Conservation (phyloP, 1,140 invertebrate species). For the Portunus trituberculatus region DNA sequence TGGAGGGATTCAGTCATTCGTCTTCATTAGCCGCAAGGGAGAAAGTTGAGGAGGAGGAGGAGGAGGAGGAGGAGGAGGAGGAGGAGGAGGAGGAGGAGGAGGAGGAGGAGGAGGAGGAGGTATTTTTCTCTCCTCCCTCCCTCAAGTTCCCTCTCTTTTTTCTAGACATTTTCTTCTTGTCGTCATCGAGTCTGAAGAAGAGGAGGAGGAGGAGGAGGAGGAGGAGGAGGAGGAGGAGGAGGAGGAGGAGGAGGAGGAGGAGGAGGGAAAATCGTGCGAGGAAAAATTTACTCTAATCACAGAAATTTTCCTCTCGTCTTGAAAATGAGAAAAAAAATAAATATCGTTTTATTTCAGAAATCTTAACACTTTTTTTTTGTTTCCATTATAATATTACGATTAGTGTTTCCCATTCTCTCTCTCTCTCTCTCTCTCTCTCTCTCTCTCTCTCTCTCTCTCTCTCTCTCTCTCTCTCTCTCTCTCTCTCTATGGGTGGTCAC, state of each 20-base stretch:
- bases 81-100: not conserved
- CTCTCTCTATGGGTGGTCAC: too few relatives aligned
- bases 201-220: not conserved
- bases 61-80: not conserved
- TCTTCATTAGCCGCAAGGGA: conserved; percentile 35
- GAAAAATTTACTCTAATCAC: too few relatives aligned
- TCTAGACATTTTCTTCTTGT: conserved; percentile 30
- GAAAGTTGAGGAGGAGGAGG: not conserved
- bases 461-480: too few relatives aligned
- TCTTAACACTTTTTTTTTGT: too few relatives aligned
- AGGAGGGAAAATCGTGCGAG: not conserved
- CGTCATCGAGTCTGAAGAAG: not conserved
- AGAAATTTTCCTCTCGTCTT: too few relatives aligned
- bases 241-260: not conserved
- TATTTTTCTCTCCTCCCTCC: not conserved
- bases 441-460: too few relatives aligned
- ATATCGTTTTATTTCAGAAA: too few relatives aligned
- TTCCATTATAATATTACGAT: too few relatives aligned
- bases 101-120: not conserved
- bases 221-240: not conserved
- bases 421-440: too few relatives aligned
- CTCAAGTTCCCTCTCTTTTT: not conserved
- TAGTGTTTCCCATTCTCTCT: too few relatives aligned
- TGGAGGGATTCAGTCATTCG: conserved; percentile 26
- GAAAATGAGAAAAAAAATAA: too few relatives aligned